Evolutionary conservation across 2,113 vertebrate genomes (phyloP).

Genomic region (Ranitomeya imitator): DNA sequence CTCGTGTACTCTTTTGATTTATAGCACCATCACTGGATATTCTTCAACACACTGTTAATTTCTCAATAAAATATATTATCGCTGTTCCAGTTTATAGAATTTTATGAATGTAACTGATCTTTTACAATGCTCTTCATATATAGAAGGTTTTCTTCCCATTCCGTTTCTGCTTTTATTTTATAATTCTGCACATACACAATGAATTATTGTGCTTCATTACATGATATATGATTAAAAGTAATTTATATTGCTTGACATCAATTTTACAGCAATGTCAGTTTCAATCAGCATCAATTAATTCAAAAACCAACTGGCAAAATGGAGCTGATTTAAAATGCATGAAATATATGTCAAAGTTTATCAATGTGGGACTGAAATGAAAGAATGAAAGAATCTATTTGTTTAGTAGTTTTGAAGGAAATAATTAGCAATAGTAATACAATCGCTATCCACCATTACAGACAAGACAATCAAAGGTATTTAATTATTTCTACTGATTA

Average conservation of each 20-base stretch:
- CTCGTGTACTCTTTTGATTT: too few relatives aligned
- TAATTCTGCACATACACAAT: slow-evolving; percentile 40
- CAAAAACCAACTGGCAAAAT: slow-evolving; percentile 57
- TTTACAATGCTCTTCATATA: background rate
- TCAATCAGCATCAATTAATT: slow-evolving; percentile 63
- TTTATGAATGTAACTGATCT: background rate
- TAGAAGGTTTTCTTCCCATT: background rate
- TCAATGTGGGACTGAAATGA: slow-evolving; percentile 28
- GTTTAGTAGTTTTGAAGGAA: slow-evolving; percentile 39
- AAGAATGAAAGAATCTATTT: slow-evolving; percentile 39
- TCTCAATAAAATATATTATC: background rate
- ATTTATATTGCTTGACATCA: slow-evolving; percentile 47
- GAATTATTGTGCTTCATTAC: slow-evolving; percentile 48
- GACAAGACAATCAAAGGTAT: slow-evolving; percentile 43
- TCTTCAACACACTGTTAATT: too few relatives aligned
- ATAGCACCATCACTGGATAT: too few relatives aligned
- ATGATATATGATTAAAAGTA: slow-evolving; percentile 54
- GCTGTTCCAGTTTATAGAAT: background rate
- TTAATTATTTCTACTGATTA: slow-evolving; percentile 44
- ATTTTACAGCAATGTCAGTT: slow-evolving; percentile 63
- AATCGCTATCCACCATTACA: slow-evolving; percentile 23
- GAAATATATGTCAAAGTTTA: slow-evolving; percentile 49
- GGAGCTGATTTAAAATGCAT: slow-evolving; percentile 61
- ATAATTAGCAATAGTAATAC: slow-evolving; percentile 48
- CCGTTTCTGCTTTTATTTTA: slow-evolving; percentile 9